Base-by-base conservation (phyloP, 92 coral and sea anemone genomes). In the Parazoanthus atlanticus region DNA sequence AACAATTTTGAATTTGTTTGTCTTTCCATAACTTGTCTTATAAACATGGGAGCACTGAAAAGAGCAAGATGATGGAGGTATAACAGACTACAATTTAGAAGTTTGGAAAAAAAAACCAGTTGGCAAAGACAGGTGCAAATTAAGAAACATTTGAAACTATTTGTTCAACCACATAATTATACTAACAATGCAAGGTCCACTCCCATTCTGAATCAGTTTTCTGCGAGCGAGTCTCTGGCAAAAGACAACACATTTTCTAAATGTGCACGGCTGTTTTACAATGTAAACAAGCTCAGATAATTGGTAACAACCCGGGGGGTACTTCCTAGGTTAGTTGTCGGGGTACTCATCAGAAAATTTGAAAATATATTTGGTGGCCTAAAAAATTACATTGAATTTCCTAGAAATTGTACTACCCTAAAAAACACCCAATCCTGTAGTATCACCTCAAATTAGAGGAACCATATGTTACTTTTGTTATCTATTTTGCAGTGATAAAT, bases 161-260 rank as follows among this genome's bases (percentile, higher is more conserved):
- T 19, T 47, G 12, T 26, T n/a, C 43, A 46, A 38, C 61, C 66
- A 12, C 46, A 81, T 13, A n/a, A n/a, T n/a, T n/a, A 10, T 84
- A 83, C 86, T 83, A 83, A 70, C 78, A 84, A 46, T 4, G 6
- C 16, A 21, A 56, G 29, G 78, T 29, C 87, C 79, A 43, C 76
- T 84, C 40, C 41, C n/a, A 70, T 28, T 65, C n/a, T 70, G 58
- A 67, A 69, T 69, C 21, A 30, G 36, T 19, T 72, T 67, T 70
- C 87, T 78, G 12, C 46, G 78, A 69, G 40, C 16, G 34, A 43
- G 38, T n/a, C 54, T 54, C 87, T 70, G 66, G 64, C 19, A 70
- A 84, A 69, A 84, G 19, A 83, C 64, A 83, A 67, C 58, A 69
- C n/a, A 67, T 21, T n/a, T 83, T 28, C 61, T 38, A 16, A 36